Conservation (phyloP, 2,888 invertebrate species). For the Lumbricus terrestris region DNA sequence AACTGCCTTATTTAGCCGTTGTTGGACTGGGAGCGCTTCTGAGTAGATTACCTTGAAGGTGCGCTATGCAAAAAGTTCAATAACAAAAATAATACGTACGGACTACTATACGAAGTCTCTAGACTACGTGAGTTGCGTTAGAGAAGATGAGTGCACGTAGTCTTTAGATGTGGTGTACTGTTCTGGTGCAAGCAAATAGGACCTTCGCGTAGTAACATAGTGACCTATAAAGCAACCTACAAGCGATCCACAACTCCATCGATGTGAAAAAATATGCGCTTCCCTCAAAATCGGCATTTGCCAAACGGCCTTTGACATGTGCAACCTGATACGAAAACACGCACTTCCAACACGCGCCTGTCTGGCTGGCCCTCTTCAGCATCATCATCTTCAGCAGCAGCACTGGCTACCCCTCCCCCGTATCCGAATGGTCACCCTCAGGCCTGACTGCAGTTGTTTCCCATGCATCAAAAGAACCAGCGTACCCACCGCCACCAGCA, state of each 20-base stretch:
- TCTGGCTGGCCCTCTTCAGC: background rate
- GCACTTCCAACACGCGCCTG: background rate
- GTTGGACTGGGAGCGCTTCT: too few relatives aligned
- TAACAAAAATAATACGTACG: too few relatives aligned
- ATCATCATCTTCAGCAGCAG: too few relatives aligned
- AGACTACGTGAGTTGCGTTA: too few relatives aligned
- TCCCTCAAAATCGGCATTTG: background rate
- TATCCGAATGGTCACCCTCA: background rate
- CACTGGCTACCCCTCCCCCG: too few relatives aligned
- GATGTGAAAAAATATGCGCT: too few relatives aligned
- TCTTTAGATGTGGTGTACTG: background rate
- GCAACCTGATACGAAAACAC: background rate
- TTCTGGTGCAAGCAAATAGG: background rate
- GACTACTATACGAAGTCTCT: too few relatives aligned
- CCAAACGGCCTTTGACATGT: background rate
- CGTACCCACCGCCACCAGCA: background rate
- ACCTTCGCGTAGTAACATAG: background rate
- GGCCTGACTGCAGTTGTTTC: background rate
- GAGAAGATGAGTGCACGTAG: too few relatives aligned
- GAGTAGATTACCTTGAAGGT: too few relatives aligned
- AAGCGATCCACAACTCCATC: background rate
- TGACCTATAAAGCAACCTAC: background rate
- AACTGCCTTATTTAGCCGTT: too few relatives aligned
- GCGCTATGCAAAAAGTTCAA: too few relatives aligned
- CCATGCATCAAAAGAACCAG: background rate